Conservation (phyloP, 1,140 invertebrate genomes). For the Drosophila eugracilis region DNA sequence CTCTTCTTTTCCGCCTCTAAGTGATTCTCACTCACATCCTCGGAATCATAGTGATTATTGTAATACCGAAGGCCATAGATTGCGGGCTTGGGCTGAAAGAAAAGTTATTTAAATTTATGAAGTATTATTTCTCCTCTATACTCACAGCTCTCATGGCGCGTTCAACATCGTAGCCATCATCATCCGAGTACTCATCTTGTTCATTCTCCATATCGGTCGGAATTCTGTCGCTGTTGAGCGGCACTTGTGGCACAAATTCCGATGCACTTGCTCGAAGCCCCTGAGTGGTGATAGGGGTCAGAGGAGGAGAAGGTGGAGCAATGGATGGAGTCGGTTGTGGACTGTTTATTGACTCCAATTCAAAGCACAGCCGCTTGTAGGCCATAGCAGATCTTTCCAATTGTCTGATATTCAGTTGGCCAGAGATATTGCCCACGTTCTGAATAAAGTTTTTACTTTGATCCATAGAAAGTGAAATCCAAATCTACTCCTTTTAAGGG, state of each 20-base stretch:
- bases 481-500: conserved; percentile 9
- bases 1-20: conserved; percentile 20
- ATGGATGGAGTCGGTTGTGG: neutral
- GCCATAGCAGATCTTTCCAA: conserved; percentile 4
- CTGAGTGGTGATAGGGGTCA: conserved; percentile 1
- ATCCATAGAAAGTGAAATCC: conserved; percentile 4
- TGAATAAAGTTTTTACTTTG: conserved; percentile 5
- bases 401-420: neutral
- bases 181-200: conserved; percentile 3
- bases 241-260: conserved; percentile 40
- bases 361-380: conserved; percentile 12
- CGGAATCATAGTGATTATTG: conserved; percentile 14
- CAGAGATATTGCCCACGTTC: conserved; percentile 4
- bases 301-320: neutral
- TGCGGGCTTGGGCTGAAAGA: conserved; percentile 13
- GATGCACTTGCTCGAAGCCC: conserved; percentile 31
- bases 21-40: conserved; percentile 13
- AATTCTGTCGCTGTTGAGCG: conserved; percentile 4
- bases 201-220: conserved; percentile 15
- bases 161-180: conserved; percentile 17
- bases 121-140: neutral
- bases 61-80: conserved; percentile 20
- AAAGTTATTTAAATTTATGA: neutral
- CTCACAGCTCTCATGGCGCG: conserved; percentile 13
- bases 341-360: conserved; percentile 4